Conservation (phyloP, 2,797 vertebrate species). For the Distichodus sexfasciatus region DNA sequence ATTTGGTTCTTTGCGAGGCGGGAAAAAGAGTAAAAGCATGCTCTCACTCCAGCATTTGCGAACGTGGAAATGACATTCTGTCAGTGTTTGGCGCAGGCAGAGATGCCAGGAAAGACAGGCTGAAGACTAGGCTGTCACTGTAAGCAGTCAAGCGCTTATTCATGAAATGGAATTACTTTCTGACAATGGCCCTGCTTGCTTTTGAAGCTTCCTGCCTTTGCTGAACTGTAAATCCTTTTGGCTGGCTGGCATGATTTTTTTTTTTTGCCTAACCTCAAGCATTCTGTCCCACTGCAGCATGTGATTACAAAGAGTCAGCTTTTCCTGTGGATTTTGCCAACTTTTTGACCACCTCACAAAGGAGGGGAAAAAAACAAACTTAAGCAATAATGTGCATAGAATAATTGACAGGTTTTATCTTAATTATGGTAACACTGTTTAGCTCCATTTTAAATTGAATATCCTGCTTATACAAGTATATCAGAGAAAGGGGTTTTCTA, state of each 20-base stretch:
- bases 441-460: too few relatives aligned
- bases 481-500: too few relatives aligned
- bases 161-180: constrained; percentile 76
- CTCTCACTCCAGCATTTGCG: constrained; percentile 60
- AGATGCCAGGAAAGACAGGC: constrained; percentile 59
- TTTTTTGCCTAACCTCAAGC: constrained; percentile 21
- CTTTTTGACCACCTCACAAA: constrained; percentile 44
- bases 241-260: constrained; percentile 39
- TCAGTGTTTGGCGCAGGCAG: constrained; percentile 58
- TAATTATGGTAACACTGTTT: not conserved
- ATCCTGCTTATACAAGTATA: too few relatives aligned
- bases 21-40: constrained; percentile 47
- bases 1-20: constrained; percentile 48
- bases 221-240: constrained; percentile 66
- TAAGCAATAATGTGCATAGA: not conserved
- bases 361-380: too few relatives aligned
- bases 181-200: constrained; percentile 71
- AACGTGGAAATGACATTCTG: constrained; percentile 62
- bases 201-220: constrained; percentile 68
- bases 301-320: constrained; percentile 51
- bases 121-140: constrained; percentile 69
- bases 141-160: constrained; percentile 74
- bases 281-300: constrained; percentile 31
- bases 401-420: constrained; percentile 2
- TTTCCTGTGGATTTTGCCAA: constrained; percentile 50